Base-by-base conservation (phyloP, 1,140 invertebrate genomes). In the Yoshiicerus persimilis region DNA sequence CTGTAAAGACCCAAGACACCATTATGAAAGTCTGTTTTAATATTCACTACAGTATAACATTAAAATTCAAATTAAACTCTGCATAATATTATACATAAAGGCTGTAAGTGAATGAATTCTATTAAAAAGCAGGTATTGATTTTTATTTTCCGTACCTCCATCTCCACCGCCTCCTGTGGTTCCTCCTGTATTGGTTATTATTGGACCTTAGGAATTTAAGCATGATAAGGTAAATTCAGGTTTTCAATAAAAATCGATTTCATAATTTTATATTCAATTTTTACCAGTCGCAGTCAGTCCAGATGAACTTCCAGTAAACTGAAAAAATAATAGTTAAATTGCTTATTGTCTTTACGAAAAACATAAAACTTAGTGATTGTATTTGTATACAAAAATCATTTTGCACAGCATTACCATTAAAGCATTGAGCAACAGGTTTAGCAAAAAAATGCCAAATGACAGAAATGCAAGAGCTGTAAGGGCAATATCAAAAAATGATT, bases 381-480 rank as follows among this genome's bases (percentile, higher is more conserved):
- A n/a, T n/a, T 41, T 41, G 13, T 41, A 8, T 41, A 66, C 6
- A 77, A n/a, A 34, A 77, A 36, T 32, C 13, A 10, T 0, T n/a
- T 36, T 16, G 34, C 70, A 30, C 3, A 30, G 27, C 23, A 84
- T 89, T 41, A 91, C 90, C 75, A 89, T 23, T 56, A 91, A 75
- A 32, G 89, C 90, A 88, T 90, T 91, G 3, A 91, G 64, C 9
- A 91, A 88, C 32, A 91, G 86, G 84, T 91, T 91, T 9, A 91
- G 56, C 5, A 91, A 84, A 86, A 91, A 91, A 62, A 89, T 89
- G 38, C 90, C 90, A 83, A 91, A 91, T 2, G 89, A 90, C 0
- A 91, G 56, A 77, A 91, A 91, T 36, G 91, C 91, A 20, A 91
- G 75, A 4, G 90, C 90, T 34, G 91, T 91, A 25, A 91, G 90